Percentiles rank a stretch among this genome's conserved stretches.
Conservation (phyloP, 2,113 vertebrate species). For the Pyrgilauda ruficollis region DNA sequence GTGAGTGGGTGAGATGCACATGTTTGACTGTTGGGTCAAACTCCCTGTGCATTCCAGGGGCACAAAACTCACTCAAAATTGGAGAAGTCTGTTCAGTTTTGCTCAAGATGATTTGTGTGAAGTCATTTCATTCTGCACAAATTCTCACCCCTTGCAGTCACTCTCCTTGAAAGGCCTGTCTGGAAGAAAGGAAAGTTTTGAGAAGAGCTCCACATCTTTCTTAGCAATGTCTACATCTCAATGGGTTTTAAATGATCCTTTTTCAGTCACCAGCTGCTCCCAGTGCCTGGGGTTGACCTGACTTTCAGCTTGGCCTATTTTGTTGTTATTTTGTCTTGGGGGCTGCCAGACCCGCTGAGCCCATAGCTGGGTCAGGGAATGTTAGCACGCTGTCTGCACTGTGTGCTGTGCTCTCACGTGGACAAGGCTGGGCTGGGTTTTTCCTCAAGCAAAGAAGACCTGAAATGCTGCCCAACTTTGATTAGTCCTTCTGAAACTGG, state of each 20-base stretch:
- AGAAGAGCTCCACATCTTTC: not conserved
- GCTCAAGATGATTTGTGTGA: not conserved
- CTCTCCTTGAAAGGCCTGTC: not conserved
- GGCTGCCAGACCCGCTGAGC: not conserved
- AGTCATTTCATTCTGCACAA: not conserved
- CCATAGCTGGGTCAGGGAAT: not conserved
- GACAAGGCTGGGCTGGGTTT: not conserved
- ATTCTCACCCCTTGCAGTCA: not conserved
- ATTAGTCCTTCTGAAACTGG: slow-evolving; percentile 21
- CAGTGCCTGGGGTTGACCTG: not conserved
- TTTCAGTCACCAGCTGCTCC: not conserved
- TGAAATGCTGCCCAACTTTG: not conserved
- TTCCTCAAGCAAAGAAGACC: not conserved
- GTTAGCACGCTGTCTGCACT: not conserved
- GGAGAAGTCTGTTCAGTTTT: not conserved
- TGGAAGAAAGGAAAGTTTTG: not conserved
- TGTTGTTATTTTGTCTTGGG: not conserved
- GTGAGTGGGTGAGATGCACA: accelerated
- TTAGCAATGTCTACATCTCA: not conserved
- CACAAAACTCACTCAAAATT: not conserved
- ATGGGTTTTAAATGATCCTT: not conserved
- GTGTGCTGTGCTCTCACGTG: accelerated
- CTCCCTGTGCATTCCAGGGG: accelerated
- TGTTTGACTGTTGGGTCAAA: not conserved
- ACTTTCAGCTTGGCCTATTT: not conserved